Evolutionary conservation across 2,797 vertebrate species (phyloP), one percentile per base, ranked within the genome.

Genomic region (Oophaga sylvatica): DNA sequence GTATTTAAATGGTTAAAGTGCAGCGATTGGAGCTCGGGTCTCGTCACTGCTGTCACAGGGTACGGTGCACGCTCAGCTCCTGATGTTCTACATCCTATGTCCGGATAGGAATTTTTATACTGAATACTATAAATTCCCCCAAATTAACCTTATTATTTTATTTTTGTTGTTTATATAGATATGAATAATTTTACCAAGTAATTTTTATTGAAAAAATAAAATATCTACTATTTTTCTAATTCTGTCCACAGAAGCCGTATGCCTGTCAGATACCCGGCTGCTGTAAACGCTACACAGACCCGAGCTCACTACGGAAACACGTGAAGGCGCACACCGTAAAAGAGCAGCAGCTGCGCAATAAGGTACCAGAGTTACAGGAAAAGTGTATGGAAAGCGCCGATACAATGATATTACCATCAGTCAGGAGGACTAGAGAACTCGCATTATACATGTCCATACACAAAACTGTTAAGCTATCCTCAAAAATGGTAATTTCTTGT

Each of bases 201-300:
- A 16, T 68, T n/a, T 65, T 65, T 15, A 68, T 15, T 68, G 63
- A 65, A 65, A 65, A 41, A 41, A 41, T 67, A 67, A 67, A 77
- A 15, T 56, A 22, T 26, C 12, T 41, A n/a, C 56, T 26, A 13
- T 31, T 79, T 60, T 80, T 62, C 59, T 20, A 15, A 12, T 80
- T 45, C 57, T 19, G 57, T 20, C 53, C n/a, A 60, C 93, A 99
- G 98, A 99, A 99, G 92, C 98, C 98, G 0, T 99, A 99, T 0
- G 98, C 97, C 75, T 99, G 98, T 94, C 98, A 99, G 95, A 99
- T 99, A 68, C 97, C 97, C 0, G 98, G 98, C 91, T 99, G 98
- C 90, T 97, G 97, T 93, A 99, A 99, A 90, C 97, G 98, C 92
- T 99, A 99, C 95, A 99, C 98, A 0, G 98, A 99, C 92, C 98